These are phyloP conservation scores for Pachymerium ferrugineum DNA, from an alignment of 2,888 invertebrate genomes.

Conservation along the genomic window DNA sequence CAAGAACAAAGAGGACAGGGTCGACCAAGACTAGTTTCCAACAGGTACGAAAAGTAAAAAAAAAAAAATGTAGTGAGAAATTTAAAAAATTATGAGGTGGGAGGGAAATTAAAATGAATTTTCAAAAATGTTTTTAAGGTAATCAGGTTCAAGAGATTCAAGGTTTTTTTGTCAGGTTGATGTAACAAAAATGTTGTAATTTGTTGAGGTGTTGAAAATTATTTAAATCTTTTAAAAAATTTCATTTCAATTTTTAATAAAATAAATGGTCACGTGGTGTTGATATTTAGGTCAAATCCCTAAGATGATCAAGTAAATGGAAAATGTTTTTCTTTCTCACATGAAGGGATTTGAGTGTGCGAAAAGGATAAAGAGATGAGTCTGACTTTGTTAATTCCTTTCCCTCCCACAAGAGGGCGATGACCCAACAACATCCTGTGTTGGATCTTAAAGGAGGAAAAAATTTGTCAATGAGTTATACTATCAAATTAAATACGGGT, in stretches of 20 bases:
- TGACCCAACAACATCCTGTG: not conserved
- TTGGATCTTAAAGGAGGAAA: not conserved
- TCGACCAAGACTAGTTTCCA: constrained; percentile 1
- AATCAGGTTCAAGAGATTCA: not conserved
- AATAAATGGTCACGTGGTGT: not conserved
- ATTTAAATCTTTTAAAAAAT: no score
- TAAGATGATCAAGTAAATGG: constrained; percentile 8
- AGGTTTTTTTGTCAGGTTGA: not conserved
- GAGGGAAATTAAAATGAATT: not conserved
- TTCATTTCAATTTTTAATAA: no score
- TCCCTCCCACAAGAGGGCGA: constrained; percentile 9
- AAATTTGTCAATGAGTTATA: not conserved
- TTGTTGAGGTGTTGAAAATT: no score
- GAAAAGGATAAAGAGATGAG: not conserved
- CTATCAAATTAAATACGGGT: not conserved
- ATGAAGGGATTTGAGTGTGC: not conserved
- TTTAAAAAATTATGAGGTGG: not conserved
- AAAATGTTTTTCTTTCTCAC: constrained; percentile 13
- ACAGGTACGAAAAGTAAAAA: not conserved
- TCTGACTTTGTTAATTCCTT: constrained; percentile 8
- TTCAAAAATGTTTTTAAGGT: not conserved
- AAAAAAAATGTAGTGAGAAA: not conserved
- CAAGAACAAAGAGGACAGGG: constrained; percentile 13
- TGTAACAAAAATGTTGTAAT: not conserved
- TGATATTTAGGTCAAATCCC: not conserved